Percentiles rank a stretch among this genome's conserved stretches.
Evolutionary conservation across 1,140 invertebrate genomes (phyloP).

Genomic region (Daktulosphaira vitifoliae): DNA sequence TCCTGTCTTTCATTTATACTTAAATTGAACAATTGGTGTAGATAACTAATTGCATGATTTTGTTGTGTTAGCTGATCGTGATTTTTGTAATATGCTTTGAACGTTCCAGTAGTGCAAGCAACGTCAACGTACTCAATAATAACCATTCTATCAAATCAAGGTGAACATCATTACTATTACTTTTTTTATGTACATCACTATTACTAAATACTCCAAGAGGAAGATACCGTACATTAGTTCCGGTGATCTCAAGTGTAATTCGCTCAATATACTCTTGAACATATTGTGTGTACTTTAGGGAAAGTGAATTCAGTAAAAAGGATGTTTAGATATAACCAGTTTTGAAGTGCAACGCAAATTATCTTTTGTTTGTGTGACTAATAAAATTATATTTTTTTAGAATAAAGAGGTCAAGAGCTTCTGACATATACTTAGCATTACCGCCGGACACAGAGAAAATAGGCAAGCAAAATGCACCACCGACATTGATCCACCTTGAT

Average conservation of each 20-base stretch:
- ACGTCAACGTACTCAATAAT: constrained; percentile 23
- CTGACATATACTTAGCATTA: constrained; percentile 9
- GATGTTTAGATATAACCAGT: not conserved
- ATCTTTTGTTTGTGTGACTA: too few relatives aligned
- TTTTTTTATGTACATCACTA: not conserved
- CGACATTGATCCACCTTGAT: not conserved
- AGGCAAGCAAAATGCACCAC: not conserved
- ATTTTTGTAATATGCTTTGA: constrained; percentile 1
- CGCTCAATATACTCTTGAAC: not conserved
- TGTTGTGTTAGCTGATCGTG: constrained; percentile 13
- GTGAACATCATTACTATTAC: constrained; percentile 23
- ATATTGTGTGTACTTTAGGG: not conserved
- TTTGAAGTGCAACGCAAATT: too few relatives aligned
- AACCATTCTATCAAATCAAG: constrained; percentile 23
- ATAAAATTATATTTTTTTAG: constrained; percentile 2
- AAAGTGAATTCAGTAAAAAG: not conserved
- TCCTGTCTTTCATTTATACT: too few relatives aligned
- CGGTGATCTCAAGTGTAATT: not conserved
- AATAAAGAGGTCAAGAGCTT: not conserved
- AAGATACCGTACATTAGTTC: not conserved
- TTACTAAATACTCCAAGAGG: not conserved
- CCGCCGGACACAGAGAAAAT: not conserved
- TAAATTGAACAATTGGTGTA: too few relatives aligned
- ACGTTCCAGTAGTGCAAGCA: constrained; percentile 6
- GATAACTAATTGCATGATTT: too few relatives aligned